Evolutionary conservation across 2,113 vertebrate species (phyloP).

Genomic region (Potamarius usumacintae): DNA sequence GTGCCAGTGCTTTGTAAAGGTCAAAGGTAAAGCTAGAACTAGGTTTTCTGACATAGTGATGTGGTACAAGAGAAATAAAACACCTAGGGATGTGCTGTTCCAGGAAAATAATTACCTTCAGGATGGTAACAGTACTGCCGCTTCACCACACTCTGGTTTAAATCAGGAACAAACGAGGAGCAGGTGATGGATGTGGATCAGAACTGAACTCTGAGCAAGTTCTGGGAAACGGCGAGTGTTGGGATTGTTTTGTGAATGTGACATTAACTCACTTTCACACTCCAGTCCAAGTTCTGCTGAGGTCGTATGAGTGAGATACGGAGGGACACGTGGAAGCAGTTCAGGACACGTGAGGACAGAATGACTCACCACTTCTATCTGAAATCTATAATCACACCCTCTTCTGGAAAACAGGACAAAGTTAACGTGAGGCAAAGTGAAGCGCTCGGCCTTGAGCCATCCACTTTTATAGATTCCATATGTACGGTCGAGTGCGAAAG

Average conservation of each 20-base stretch:
- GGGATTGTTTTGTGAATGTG: not conserved
- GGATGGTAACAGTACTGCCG: not conserved
- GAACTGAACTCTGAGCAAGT: not conserved
- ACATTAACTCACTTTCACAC: conserved; percentile 6
- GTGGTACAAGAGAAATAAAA: not conserved
- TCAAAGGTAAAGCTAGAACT: not conserved
- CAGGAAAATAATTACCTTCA: not conserved
- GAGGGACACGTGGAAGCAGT: conserved; percentile 11
- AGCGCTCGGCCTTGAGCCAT: not conserved
- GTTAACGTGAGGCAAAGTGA: conserved; percentile 22
- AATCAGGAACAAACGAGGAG: not conserved
- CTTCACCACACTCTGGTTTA: not conserved
- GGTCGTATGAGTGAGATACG: conserved; percentile 11
- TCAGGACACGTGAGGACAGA: conserved; percentile 38
- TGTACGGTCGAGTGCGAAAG: not conserved
- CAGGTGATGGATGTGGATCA: not conserved
- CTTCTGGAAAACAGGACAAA: conserved; percentile 42
- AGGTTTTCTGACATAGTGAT: not conserved
- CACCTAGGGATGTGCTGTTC: not conserved
- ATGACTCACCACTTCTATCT: conserved; percentile 42
- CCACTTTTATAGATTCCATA: not conserved
- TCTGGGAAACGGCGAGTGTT: not conserved
- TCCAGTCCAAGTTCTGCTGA: not conserved
- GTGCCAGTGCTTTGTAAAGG: not conserved
- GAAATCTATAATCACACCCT: conserved; percentile 37